Percentiles rank a stretch among this genome's conserved stretches.
phyloP scores from a whole-genome alignment of 2,888 invertebrate species.

The Tinea pellionella region DNA sequence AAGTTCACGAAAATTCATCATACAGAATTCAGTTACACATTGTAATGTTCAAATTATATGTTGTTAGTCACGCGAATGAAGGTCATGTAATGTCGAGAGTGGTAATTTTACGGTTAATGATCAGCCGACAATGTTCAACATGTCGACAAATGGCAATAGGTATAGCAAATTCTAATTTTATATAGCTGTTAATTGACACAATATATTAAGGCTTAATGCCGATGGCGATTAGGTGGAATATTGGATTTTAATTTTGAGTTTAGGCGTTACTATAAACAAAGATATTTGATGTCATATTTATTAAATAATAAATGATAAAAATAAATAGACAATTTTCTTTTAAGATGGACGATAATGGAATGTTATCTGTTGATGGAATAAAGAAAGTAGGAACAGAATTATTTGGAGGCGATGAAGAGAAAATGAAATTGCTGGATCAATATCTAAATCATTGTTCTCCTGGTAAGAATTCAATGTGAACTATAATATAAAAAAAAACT shows the following conservation, averaged over 20 bases:
- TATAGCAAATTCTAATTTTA: not conserved
- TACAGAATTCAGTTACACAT: not conserved
- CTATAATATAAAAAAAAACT: too few species aligned
- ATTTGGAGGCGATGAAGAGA: conserved; percentile 34
- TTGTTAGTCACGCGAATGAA: not conserved
- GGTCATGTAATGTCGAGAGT: not conserved
- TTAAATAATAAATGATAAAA: too few species aligned
- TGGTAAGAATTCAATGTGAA: conserved; percentile 34
- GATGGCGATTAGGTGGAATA: too few species aligned
- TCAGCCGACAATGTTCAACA: not conserved
- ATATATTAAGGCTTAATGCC: too few species aligned
- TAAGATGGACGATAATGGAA: conserved; percentile 51
- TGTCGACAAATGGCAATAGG: not conserved
- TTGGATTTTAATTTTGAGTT: too few species aligned
- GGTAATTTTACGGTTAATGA: conserved; percentile 4
- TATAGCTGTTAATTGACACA: too few species aligned
- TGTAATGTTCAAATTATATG: not conserved
- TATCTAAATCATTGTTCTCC: conserved; percentile 44
- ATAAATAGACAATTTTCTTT: conserved; percentile 18
- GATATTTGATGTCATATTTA: too few species aligned
- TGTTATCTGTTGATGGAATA: conserved; percentile 40
- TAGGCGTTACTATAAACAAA: too few species aligned
- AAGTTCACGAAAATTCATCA: too few species aligned
- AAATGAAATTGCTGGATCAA: conserved; percentile 34
- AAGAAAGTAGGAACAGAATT: conserved; percentile 33